Percentiles rank a stretch among this genome's conserved stretches.
Evolutionary conservation across 1,140 invertebrate species (phyloP).

Genomic region (Reticulitermes speratus): DNA sequence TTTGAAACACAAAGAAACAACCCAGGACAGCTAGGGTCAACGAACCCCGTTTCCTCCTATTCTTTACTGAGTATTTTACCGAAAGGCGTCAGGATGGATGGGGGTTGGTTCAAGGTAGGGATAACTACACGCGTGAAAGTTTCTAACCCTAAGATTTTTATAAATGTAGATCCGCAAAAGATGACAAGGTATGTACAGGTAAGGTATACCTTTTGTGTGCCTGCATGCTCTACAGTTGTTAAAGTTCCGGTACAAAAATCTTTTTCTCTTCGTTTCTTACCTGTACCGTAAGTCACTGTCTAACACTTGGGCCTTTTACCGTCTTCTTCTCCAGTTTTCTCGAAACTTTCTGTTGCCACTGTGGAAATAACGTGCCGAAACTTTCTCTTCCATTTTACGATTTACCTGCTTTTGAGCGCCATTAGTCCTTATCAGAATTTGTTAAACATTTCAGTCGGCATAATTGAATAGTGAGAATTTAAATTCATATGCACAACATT

Average conservation of each 20-base stretch:
- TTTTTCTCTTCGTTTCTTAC: not conserved
- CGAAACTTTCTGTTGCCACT: not conserved
- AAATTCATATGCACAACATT: no score
- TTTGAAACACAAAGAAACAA: not conserved
- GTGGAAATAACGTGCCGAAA: not conserved
- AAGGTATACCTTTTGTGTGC: not conserved
- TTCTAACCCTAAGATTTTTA: conserved; percentile 5
- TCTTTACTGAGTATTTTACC: not conserved
- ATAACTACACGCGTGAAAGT: not conserved
- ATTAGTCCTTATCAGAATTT: no score
- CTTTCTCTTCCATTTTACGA: not conserved
- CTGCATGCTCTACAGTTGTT: not conserved
- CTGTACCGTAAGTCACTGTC: not conserved
- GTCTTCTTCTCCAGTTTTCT: not conserved
- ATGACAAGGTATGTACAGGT: not conserved
- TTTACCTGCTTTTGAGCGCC: no score
- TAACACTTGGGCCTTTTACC: no score
- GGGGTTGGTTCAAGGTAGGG: not conserved
- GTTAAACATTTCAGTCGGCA: no score
- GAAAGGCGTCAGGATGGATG: not conserved
- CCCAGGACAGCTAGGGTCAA: not conserved
- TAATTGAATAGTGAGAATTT: no score
- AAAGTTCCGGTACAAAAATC: conserved; percentile 2
- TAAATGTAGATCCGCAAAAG: not conserved
- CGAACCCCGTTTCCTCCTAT: not conserved